Evolutionary conservation across 2,113 vertebrate genomes (phyloP), one percentile per base, ranked within the genome.

Genomic region (Rhabdomys dilectus): DNA sequence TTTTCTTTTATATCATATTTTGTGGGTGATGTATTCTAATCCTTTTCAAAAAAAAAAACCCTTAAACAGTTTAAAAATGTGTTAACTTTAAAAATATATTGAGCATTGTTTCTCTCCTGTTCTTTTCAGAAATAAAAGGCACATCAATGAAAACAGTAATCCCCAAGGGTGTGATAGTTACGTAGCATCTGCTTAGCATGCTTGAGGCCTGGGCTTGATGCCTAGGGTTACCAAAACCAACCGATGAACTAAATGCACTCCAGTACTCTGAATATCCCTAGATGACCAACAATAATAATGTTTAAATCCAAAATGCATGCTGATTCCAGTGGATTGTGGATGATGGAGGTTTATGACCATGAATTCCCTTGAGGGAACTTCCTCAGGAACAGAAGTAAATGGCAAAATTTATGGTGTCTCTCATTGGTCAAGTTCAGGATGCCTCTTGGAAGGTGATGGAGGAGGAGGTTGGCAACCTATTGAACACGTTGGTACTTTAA

Each of bases 1-100:
- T 72, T 72, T 95, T 91, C 78, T 84, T 68, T 92, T 53, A 3
- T n/a, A 73, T 7, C 80, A 68, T 93, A 89, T 91, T 93, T 96
- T 85, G 48, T 34, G 58, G 58, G 58, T 80, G 24, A 31, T 45
- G 89, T 85, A 36, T 56, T 53, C 29, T 88, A 16, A 62, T 51
- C 0, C 3, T 31, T 42, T 92, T 94, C 26, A 36, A 92, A 93
- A 80, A 93, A 80, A 9, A 29, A 48, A 1, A 17, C 24, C 64
- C 16, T 88, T 88, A 81, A 92, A 88, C 42, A 62, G 48, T 89
- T 62, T 84, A 68, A 93, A 45, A 94, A 77, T 89, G 48, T 48
- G 48, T 75, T 1, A 86, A 53, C 24, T 95, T 82, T 29, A 5
- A 94, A 93, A 94, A 88, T 73, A 48, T 73, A 39, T 7, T 64